Percentiles rank a stretch among this genome's conserved stretches.
Conservation (phyloP, 2,797 vertebrate species). For the Hippopotamyrus pictus region DNA sequence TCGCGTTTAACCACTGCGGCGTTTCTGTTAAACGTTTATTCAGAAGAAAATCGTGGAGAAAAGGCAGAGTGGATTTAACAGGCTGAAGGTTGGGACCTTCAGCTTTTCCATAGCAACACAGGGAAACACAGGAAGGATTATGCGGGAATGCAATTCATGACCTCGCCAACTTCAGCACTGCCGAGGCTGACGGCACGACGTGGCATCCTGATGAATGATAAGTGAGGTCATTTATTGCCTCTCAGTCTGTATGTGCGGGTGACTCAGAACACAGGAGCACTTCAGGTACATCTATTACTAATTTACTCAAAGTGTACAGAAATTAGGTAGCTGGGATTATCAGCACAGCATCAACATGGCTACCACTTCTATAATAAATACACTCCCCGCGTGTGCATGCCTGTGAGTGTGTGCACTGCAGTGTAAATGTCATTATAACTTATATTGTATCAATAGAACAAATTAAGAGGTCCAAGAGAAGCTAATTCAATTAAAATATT, state of each 20-base stretch:
- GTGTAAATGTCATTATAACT: neutral
- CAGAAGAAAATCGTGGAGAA: neutral
- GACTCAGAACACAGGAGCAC: neutral
- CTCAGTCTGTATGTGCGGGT: neutral
- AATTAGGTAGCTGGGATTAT: neutral
- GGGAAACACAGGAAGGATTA: conserved; percentile 5
- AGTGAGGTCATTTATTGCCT: conserved; percentile 12
- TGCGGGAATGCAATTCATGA: conserved; percentile 3
- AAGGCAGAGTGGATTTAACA: conserved; percentile 1
- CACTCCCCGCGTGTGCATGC: neutral
- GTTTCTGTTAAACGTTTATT: neutral
- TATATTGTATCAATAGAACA: conserved; percentile 8
- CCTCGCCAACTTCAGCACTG: neutral
- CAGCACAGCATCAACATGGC: neutral
- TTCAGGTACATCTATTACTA: neutral
- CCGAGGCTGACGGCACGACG: neutral
- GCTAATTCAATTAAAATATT: conserved; percentile 12
- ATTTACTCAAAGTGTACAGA: neutral
- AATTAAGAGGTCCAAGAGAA: conserved; percentile 7
- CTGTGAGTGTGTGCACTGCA: neutral
- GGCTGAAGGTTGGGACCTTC: conserved; percentile 8
- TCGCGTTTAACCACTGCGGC: neutral
- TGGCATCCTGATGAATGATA: neutral
- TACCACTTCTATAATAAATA: neutral
- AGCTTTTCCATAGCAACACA: conserved; percentile 2